Conservation (phyloP, 1,140 invertebrate genomes). For the Physella acuta region DNA sequence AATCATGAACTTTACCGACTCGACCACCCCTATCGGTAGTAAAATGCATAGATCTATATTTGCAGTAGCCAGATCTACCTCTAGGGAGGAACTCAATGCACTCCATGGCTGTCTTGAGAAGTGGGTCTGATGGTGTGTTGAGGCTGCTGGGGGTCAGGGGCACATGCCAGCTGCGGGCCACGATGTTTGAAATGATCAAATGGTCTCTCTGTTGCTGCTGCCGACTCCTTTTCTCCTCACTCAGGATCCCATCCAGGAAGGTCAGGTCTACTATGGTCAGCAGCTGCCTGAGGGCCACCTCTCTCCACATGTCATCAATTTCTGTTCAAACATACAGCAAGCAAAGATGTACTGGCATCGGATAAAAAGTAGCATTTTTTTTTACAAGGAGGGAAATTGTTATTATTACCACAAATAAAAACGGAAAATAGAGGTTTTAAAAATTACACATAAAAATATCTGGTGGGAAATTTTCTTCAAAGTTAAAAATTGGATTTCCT, state of each 20-base stretch:
- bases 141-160: conserved; percentile 26
- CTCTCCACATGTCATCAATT: conserved; percentile 47
- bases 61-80: conserved; percentile 20
- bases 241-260: conserved; percentile 51
- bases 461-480: too few species aligned
- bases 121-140: conserved; percentile 35
- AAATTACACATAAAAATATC: too few species aligned
- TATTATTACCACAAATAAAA: too few species aligned
- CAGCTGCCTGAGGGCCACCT: conserved; percentile 51
- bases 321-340: too few species aligned
- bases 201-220: conserved; percentile 39
- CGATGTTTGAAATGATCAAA: conserved; percentile 43
- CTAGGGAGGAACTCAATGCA: conserved; percentile 48
- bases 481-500: too few species aligned
- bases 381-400: too few species aligned
- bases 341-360: too few species aligned
- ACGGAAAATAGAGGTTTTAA: too few species aligned
- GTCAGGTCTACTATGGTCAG: conserved; percentile 52
- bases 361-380: too few species aligned
- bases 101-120: conserved; percentile 41
- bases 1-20: too few species aligned
- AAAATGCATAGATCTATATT: too few species aligned
- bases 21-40: too few species aligned
- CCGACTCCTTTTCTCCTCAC: conserved; percentile 35
- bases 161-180: conserved; percentile 39